Evolutionary conservation across 35 echinoderm and acorn worm genomes (phyloP), one percentile per base, ranked within the genome.

Genomic region (Hemicentrotus pulcherrimus): DNA sequence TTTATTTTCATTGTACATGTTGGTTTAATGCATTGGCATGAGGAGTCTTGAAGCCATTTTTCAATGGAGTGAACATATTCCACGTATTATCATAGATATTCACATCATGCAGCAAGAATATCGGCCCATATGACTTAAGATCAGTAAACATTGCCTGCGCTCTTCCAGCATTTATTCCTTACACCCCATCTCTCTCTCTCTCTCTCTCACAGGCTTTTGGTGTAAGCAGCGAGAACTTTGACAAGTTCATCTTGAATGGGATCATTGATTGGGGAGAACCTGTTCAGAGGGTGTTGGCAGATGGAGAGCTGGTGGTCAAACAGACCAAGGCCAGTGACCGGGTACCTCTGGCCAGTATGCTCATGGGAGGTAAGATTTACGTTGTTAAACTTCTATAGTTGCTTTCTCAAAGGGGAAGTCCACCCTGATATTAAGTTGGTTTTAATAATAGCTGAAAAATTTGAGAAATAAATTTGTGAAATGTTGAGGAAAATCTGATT

Each of bases 141-240:
- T 55, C 7, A 55, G 50, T 55, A 55, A 11, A 55, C 50, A 55
- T 13, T 15, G 15, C 50, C 50, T 55, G 50, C 1, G 15, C 65
- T 78, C 18, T 28, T 24, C 24, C 28, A 78, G 19, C 19, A 71
- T 78, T 78, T 7, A 78, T 78, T 28, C 65, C 65, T 55, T 55
- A 15, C 50, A 78, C 3, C 35, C 35, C 0, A 1, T 41, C 35
- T n/a, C n/a, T n/a, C n/a, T n/a, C n/a, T 89, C 15, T 35, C 32
- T 87, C 24, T 65, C 16, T 47, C 52, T 24, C 55, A 9, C 85
- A 99, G 98, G 97, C 98, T 31, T 99, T 99, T 99, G 98, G 98
- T 92, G 97, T 99, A 5, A 99, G 98, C 88, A 97, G 95, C 86
- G 98, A 99, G 86, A 97, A 96, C 60, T 97, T 99, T 95, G 97